phyloP scores from a whole-genome alignment of 2,888 invertebrate genomes.

The Ochlodes sylvanus region DNA sequence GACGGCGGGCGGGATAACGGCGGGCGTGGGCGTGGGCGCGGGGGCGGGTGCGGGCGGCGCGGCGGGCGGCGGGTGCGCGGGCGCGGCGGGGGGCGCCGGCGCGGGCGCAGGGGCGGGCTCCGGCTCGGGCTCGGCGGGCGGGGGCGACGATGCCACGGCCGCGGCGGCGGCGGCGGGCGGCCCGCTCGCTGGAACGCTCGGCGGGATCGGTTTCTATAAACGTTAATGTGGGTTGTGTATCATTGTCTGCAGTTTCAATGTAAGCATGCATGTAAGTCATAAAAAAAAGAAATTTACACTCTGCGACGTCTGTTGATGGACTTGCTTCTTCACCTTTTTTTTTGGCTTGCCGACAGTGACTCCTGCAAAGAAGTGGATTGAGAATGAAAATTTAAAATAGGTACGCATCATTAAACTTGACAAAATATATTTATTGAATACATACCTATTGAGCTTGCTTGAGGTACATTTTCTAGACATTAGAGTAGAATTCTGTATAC shows the following conservation, averaged over 20 bases:
- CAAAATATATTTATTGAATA: conserved; percentile 7
- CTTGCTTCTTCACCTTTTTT: conserved; percentile 76
- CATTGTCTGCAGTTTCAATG: no score
- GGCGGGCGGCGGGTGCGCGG: conserved; percentile 49
- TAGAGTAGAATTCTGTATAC: not conserved
- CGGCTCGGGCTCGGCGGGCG: conserved; percentile 59
- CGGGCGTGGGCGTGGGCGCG: conserved; percentile 35
- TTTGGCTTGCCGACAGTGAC: conserved; percentile 71
- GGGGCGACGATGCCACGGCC: conserved; percentile 51
- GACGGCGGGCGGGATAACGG: conserved; percentile 38
- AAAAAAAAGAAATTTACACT: conserved; percentile 65
- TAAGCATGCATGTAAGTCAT: not conserved
- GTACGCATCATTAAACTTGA: not conserved
- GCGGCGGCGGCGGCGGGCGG: conserved; percentile 52
- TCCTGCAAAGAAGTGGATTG: conserved; percentile 58
- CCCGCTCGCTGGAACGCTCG: conserved; percentile 46
- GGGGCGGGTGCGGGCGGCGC: conserved; percentile 48
- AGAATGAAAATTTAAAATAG: conserved; percentile 3
- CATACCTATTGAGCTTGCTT: conserved; percentile 26
- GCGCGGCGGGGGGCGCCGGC: conserved; percentile 48
- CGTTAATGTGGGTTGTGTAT: no score
- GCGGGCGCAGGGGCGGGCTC: conserved; percentile 37
- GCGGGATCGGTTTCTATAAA: conserved; percentile 55
- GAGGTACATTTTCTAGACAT: conserved; percentile 2
- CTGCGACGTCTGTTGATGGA: conserved; percentile 67